Base-by-base conservation (phyloP, 1,140 invertebrate genomes). In the Neodiprion pinetum region DNA sequence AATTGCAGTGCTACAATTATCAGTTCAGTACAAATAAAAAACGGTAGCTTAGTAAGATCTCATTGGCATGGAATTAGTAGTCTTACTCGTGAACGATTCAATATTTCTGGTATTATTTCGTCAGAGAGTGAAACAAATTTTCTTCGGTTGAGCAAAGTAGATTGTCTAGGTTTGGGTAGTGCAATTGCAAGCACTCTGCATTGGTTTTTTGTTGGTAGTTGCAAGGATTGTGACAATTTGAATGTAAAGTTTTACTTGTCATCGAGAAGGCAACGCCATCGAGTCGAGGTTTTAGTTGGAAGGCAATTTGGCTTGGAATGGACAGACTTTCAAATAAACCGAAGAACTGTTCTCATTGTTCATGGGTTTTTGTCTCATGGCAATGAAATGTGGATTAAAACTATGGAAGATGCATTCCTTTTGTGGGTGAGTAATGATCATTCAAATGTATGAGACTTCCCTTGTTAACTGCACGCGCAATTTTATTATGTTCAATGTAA, bases 351-450 rank as follows among this genome's bases (percentile, higher is more conserved):
- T 11, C 76, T 92, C 72, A 91, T 92, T 28, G 87, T 91, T 4
- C 91, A 92, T 72, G 91, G 91, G 1, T 92, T 91, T 80, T 86
- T 92, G 84, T 90, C 90, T 23, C 85, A 90, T 73, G 89, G 90
- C 61, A 84, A 89, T 48, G 87, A 89, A 11, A 81, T 82, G 3
- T 92, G 91, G 91, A 86, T 92, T 1, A 76, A 48, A 0, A 82
- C 90, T 12, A 88, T 91, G 90, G 88, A 89, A 5, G 79, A 80
- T 9, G 88, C 90, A 0, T 90, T 91, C 71, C 82, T 91, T 10
- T 72, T 82, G 74, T 90, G 87, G 89, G 90, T 91, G 83, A 80
- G 80, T 78, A 74, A 49, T 40, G 7, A n/a, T 65, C 50, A 66
- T 28, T 48, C 70, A 78, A 74, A 48, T 65, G 48, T 74, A 17